Conservation (phyloP, 2,888 invertebrate genomes). For the Protodeltote pygarga region DNA sequence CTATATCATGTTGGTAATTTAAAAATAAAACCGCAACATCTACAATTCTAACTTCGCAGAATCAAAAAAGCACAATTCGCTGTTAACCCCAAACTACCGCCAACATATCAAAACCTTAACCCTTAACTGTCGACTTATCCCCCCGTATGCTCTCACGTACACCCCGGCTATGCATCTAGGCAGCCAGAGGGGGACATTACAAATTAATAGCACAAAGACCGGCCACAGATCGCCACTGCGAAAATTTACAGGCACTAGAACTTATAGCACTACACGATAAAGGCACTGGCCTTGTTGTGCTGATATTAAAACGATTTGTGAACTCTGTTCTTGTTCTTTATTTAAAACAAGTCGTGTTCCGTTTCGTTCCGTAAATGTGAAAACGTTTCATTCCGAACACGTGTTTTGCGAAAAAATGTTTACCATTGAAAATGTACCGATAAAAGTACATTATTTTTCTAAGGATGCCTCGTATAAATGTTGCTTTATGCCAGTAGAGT, state of each 20-base stretch:
- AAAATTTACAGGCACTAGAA: conserved; percentile 84
- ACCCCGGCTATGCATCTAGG: conserved; percentile 70
- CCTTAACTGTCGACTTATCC: conserved; percentile 60
- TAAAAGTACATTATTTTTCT: no score
- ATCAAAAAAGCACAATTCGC: not conserved
- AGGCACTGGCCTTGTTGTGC: conserved; percentile 53
- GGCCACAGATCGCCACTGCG: conserved; percentile 83
- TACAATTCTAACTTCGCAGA: conserved; percentile 16
- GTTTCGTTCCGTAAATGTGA: no score
- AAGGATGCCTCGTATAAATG: no score
- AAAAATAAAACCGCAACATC: not conserved
- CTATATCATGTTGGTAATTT: no score
- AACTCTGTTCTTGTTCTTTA: conserved; percentile 22
- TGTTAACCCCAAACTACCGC: conserved; percentile 4
- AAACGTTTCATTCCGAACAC: no score
- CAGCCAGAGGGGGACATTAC: conserved; percentile 79
- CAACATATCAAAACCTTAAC: conserved; percentile 27
- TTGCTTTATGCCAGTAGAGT: no score
- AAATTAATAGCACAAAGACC: conserved; percentile 87
- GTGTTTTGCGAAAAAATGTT: no score
- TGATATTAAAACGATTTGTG: conserved; percentile 57
- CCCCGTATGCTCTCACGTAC: conserved; percentile 56
- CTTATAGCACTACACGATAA: conserved; percentile 72
- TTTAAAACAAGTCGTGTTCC: no score
- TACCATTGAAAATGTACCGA: no score